These are phyloP conservation scores for Premnoplex brunnescens DNA, from an alignment of 2,797 vertebrate genomes.

Conservation along the genomic window DNA sequence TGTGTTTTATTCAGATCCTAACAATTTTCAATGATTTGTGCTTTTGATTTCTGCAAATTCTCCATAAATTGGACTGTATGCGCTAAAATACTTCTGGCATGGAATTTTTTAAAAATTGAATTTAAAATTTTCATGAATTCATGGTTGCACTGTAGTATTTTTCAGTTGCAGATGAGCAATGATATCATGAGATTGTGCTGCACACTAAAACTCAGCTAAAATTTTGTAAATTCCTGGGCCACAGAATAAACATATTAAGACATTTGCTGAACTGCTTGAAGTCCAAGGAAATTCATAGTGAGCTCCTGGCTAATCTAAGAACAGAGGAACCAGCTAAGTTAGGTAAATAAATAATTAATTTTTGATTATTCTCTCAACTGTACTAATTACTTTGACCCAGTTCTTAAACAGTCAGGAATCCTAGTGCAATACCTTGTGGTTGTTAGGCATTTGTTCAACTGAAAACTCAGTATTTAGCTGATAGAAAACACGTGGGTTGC, in stretches of 20 bases:
- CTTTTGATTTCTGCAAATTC: neutral
- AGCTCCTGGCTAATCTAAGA: neutral
- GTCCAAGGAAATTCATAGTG: neutral
- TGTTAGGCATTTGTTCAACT: neutral
- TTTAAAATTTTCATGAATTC: neutral
- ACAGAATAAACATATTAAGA: neutral
- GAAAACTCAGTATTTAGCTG: neutral
- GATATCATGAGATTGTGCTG: neutral
- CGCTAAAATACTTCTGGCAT: neutral
- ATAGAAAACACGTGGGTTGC: neutral
- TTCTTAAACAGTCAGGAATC: neutral
- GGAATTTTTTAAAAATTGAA: neutral
- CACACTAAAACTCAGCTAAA: neutral
- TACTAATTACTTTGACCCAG: neutral
- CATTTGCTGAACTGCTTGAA: neutral
- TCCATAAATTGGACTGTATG: neutral
- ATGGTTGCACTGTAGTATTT: neutral
- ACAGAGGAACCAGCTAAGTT: neutral
- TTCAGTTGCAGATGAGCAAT: neutral
- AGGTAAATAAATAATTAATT: constrained; percentile 39
- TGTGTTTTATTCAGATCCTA: neutral
- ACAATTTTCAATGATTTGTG: accelerated
- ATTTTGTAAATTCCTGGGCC: neutral
- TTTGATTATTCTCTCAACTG: neutral
- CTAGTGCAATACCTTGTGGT: neutral